Percentiles rank a stretch among this genome's conserved stretches.
phyloP scores from a whole-genome alignment of 2,113 vertebrate species.

The Prinia subflava region DNA sequence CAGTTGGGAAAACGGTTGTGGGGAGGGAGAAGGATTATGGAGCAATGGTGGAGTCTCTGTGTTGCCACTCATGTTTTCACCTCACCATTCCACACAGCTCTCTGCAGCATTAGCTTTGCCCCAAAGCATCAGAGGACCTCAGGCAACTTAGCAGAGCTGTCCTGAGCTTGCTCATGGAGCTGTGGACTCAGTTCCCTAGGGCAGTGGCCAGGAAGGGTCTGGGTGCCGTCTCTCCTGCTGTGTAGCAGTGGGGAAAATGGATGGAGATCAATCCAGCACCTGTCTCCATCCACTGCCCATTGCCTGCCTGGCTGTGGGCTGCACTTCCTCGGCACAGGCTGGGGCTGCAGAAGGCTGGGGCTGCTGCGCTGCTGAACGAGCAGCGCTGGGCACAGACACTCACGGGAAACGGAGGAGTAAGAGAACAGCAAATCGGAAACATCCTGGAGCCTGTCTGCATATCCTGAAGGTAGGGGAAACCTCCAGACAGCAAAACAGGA shows the following conservation, averaged over 20 bases:
- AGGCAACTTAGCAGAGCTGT: not conserved
- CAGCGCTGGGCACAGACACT: not conserved
- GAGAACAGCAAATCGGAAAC: conserved; percentile 33
- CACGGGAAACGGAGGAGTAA: not conserved
- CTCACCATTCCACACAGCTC: not conserved
- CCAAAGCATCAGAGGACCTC: not conserved
- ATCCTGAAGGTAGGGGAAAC: conserved; percentile 60
- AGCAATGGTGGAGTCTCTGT: accelerated
- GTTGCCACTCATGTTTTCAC: not conserved
- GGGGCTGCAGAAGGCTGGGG: not conserved
- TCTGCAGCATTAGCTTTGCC: not conserved
- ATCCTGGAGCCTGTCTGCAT: not conserved
- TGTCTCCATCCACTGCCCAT: not conserved
- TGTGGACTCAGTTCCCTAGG: not conserved
- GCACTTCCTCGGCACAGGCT: not conserved
- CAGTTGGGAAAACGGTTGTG: not conserved
- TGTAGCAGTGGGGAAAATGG: not conserved
- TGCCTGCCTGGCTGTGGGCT: not conserved
- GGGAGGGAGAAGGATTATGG: not conserved
- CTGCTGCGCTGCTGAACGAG: not conserved
- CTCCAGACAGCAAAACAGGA: conserved; percentile 66
- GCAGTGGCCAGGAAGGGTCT: not conserved
- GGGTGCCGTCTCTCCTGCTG: not conserved
- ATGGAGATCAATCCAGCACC: not conserved
- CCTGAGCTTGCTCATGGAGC: not conserved